phyloP scores from a whole-genome alignment of 2,113 vertebrate genomes.

The Vanacampus margaritifer region DNA sequence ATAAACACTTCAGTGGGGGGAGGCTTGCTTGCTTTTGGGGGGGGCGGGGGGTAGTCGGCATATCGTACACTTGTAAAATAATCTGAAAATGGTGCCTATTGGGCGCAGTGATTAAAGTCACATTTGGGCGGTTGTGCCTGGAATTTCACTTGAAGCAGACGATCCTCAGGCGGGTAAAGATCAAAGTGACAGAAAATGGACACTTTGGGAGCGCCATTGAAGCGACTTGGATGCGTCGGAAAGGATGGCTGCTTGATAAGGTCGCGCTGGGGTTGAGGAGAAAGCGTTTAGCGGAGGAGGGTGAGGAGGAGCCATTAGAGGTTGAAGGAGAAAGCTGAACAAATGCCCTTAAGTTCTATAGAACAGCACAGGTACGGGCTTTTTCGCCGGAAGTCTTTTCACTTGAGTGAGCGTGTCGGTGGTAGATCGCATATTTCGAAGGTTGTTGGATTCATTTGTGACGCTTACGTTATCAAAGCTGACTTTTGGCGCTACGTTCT shows the following conservation, averaged over 20 bases:
- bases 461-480: constrained; percentile 52
- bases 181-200: constrained; percentile 44
- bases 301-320: constrained; percentile 38
- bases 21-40: neutral
- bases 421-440: constrained; percentile 43
- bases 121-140: neutral
- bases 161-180: constrained; percentile 44
- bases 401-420: neutral
- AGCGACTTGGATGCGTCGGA: constrained; percentile 28
- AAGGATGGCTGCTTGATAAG: constrained; percentile 13
- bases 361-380: constrained; percentile 7
- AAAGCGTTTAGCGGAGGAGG: constrained; percentile 37
- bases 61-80: neutral
- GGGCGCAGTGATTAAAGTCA: neutral
- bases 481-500: constrained; percentile 36
- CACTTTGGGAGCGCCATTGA: constrained; percentile 37
- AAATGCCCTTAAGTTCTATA: constrained; percentile 21
- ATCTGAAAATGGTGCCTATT: neutral
- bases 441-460: constrained; percentile 66
- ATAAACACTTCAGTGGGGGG: constrained; percentile 36
- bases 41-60: neutral
- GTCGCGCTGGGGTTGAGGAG: constrained; percentile 31
- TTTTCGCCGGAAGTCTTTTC: constrained; percentile 22
- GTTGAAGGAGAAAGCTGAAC: constrained; percentile 43
- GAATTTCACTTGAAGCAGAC: constrained; percentile 10